These are phyloP conservation scores for Eidolon dupreanum DNA, from an alignment of 2,797 vertebrate species.

Conservation along the genomic window DNA sequence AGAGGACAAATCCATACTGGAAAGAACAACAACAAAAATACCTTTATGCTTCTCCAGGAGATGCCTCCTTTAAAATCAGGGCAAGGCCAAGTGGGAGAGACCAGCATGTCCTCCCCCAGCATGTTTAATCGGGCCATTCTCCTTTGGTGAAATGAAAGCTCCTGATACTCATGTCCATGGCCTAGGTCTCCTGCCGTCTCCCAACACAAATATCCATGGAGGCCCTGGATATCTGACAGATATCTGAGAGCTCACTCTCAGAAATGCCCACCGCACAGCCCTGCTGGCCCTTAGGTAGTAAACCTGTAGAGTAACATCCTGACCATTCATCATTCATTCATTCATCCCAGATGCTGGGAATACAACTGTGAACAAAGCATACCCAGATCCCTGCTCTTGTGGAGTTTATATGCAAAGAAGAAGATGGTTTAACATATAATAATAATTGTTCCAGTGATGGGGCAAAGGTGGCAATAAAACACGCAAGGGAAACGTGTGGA, in stretches of 20 bases:
- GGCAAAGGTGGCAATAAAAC: not conserved
- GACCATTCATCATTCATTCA: not conserved
- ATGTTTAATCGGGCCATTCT: not conserved
- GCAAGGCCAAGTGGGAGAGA: not conserved
- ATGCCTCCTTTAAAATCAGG: not conserved
- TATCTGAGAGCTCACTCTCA: not conserved
- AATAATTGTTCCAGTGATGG: not conserved
- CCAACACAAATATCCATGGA: not conserved
- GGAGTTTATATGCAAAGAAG: not conserved
- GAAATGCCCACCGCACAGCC: not conserved
- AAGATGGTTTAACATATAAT: not conserved
- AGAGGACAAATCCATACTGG: not conserved
- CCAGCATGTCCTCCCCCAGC: not conserved
- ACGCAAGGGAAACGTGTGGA: not conserved
- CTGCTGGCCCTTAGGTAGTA: not conserved
- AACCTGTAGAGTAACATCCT: not conserved
- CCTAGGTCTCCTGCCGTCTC: not conserved
- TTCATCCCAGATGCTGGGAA: not conserved
- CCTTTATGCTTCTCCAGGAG: not conserved
- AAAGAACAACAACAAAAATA: not conserved
- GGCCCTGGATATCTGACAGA: not conserved
- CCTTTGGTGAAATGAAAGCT: not conserved
- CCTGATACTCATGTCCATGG: accelerated
- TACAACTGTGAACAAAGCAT: not conserved
- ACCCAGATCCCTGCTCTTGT: not conserved